Base-by-base conservation (phyloP, 2,797 vertebrate species). In the Pseudopleuronectes americanus region DNA sequence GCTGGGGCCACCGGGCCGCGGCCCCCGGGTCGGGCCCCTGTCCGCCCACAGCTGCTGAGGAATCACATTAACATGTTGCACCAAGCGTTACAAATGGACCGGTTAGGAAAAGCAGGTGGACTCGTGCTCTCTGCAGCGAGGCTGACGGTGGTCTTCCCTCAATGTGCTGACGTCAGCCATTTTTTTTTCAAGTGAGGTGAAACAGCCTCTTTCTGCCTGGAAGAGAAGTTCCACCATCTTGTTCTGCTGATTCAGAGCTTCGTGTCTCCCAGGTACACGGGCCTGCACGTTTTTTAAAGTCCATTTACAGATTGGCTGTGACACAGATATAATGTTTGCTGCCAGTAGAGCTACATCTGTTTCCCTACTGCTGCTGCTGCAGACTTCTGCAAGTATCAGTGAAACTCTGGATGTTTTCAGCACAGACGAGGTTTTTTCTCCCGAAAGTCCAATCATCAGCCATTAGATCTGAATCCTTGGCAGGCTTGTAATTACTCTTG, bases 61-160 rank as follows among this genome's bases (percentile, higher is more conserved):
- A 85, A 90, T 89, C 68, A 47, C 85, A 85, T 93, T 86, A 88
- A 77, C 84, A 85, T 88, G 87, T 85, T 82, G 75, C 81, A 74
- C 45, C 49, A 64, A 79, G 83, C 78, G 41, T 86, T 76, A 45
- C 78, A 76, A 85, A 85, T 60, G 77, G 77, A 54, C 23, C 61
- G 61, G 75, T 79, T 80, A 73, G 77, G 76, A 73, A 56, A n/a
- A 51, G 74, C 74, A 57, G 68, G 62, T 45, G 7, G 67, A 61
- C 45, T 57, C 3, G 0, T 48, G 66, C 64, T 66, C 63, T 51
- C 21, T 74, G 74, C 65, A 65, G 60, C 26, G 19, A 8, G 67
- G 62, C 69, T 71, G 69, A 64, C 67, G 68, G 45, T 73, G 79
- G 33, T 71, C 70, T 62, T 90, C 76, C 68, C 75, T 80, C 83